Conservation (phyloP, 2,113 vertebrate species). For the Axis porcinus region DNA sequence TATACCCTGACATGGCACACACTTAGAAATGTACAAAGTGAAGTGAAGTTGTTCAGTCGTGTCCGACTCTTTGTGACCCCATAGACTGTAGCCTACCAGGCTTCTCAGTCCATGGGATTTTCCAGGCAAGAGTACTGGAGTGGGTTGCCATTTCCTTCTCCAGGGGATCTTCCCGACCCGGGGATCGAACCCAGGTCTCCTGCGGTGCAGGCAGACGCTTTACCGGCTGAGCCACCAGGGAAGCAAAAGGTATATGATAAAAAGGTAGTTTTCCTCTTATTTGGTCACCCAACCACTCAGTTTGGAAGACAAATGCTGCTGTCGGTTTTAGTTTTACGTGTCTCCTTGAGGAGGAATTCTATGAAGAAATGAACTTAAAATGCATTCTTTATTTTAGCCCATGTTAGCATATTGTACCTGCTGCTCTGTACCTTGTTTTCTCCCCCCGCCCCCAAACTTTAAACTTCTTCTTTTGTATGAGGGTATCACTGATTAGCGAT, state of each 20-base stretch:
- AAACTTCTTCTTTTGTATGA: background rate
- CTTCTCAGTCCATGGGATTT: too few species aligned
- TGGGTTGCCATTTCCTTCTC: too few species aligned
- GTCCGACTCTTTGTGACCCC: too few species aligned
- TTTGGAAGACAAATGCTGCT: background rate
- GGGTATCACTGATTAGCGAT: background rate
- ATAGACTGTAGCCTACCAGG: too few species aligned
- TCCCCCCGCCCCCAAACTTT: background rate
- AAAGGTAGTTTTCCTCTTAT: background rate
- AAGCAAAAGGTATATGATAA: background rate
- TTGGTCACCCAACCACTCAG: rapidly evolving
- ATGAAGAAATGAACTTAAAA: background rate
- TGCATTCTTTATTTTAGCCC: background rate
- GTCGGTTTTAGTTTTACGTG: background rate
- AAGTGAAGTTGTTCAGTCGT: too few species aligned
- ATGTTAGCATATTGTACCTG: background rate
- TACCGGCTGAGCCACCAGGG: too few species aligned
- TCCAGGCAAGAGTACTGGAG: too few species aligned
- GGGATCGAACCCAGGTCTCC: too few species aligned
- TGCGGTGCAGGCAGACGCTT: too few species aligned
- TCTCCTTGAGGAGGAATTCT: background rate
- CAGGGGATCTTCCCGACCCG: too few species aligned
- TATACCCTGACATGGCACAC: background rate
- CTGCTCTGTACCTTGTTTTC: background rate
- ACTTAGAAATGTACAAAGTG: background rate